These are phyloP conservation scores for Phymatocera aterrima DNA, from an alignment of 2,888 invertebrate species.

Conservation along the genomic window DNA sequence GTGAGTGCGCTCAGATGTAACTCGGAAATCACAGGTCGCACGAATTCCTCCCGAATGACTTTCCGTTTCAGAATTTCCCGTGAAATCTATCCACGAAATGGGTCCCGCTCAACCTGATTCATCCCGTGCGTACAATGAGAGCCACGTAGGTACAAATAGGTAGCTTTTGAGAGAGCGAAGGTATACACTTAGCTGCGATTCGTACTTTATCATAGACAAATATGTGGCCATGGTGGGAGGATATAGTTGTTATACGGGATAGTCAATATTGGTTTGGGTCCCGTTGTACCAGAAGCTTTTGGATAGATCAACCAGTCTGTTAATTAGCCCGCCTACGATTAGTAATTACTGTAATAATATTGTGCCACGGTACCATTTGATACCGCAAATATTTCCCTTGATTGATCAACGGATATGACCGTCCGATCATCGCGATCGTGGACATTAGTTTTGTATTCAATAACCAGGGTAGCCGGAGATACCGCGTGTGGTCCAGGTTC, in stretches of 20 bases:
- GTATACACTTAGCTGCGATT: not conserved
- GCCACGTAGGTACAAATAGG: no score
- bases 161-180: no score
- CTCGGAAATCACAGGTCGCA: no score
- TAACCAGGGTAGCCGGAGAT: no score
- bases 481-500: no score
- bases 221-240: not conserved
- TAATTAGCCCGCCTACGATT: conserved; percentile 20
- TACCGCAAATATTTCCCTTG: conserved; percentile 4
- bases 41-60: no score
- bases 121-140: no score
- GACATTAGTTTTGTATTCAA: not conserved
- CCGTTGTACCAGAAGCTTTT: conserved; percentile 25
- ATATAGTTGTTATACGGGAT: conserved; percentile 24
- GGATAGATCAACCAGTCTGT: not conserved
- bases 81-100: no score
- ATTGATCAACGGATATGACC: not conserved
- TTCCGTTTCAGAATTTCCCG: no score
- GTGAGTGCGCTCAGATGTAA: no score
- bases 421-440: not conserved
- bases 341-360: conserved; percentile 20
- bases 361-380: conserved; percentile 16
- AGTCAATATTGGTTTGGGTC: conserved; percentile 35
- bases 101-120: no score
- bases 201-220: conserved; percentile 19